Evolutionary conservation across 2,113 vertebrate genomes (phyloP).

Genomic region (Perca schrenkii): DNA sequence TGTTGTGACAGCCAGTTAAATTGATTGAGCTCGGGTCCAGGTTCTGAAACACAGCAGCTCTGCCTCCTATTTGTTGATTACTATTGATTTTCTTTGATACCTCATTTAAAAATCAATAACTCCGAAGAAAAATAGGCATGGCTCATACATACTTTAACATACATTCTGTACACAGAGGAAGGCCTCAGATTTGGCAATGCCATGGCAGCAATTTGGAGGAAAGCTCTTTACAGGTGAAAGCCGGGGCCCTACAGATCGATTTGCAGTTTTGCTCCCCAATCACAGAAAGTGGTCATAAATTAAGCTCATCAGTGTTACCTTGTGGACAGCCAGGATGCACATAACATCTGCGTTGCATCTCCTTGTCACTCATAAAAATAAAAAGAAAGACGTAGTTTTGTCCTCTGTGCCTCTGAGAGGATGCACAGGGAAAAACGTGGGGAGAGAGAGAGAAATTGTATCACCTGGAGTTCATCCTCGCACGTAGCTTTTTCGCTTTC

Average conservation of each 20-base stretch:
- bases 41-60: conserved; percentile 87
- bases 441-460: not conserved
- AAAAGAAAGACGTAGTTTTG: conserved; percentile 60
- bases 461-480: conserved; percentile 97
- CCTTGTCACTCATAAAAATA: conserved; percentile 79
- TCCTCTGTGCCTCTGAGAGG: conserved; percentile 51
- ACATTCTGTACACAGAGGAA: conserved; percentile 86
- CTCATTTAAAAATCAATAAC: conserved; percentile 99
- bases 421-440: conserved; percentile 13
- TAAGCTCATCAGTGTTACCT: conserved; percentile 93
- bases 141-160: conserved; percentile 95
- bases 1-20: conserved; percentile 90
- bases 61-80: conserved; percentile 98
- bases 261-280: conserved; percentile 93
- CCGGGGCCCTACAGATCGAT: conserved; percentile 89
- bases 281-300: conserved; percentile 99
- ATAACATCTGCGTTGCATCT: conserved; percentile 86
- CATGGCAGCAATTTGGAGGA: conserved; percentile 94
- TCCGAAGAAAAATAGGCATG: conserved; percentile 91
- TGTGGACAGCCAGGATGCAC: conserved; percentile 88
- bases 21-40: conserved; percentile 86
- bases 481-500: conserved; percentile 96
- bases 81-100: conserved; percentile 99
- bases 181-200: conserved; percentile 90
- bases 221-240: conserved; percentile 98